Evolutionary conservation across 2,888 invertebrate species (phyloP).

Genomic region (Vandiemenella viatica): DNA sequence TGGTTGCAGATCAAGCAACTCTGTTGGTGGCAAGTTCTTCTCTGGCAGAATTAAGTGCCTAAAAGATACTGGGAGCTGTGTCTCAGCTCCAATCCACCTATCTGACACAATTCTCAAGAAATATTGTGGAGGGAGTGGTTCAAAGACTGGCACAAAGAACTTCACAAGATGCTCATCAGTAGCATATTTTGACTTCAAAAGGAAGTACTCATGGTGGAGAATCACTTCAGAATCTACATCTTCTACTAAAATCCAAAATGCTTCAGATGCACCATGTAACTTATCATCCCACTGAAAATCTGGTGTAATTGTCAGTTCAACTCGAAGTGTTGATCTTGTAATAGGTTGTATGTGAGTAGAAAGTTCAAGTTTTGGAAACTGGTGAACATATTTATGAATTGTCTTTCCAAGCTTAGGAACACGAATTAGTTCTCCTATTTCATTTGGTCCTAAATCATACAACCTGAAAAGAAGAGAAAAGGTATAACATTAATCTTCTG

Average conservation of each 20-base stretch:
- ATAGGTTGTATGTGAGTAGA: conserved; percentile 97
- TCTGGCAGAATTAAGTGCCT: conserved; percentile 93
- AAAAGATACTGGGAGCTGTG: conserved; percentile 92
- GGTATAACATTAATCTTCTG: too few species aligned
- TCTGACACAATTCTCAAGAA: conserved; percentile 83
- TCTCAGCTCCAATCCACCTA: conserved; percentile 89
- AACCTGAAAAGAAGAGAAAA: conserved; percentile 34
- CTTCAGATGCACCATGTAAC: conserved; percentile 58
- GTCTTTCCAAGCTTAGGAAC: conserved; percentile 88
- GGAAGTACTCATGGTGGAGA: conserved; percentile 89
- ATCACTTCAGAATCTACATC: conserved; percentile 77
- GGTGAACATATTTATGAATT: conserved; percentile 90
- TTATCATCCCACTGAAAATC: conserved; percentile 99
- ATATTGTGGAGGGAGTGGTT: conserved; percentile 96
- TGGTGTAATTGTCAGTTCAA: conserved; percentile 92
- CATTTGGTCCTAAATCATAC: conserved; percentile 91
- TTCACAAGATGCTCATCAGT: conserved; percentile 91
- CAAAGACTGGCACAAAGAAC: conserved; percentile 96
- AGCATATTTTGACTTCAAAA: conserved; percentile 87
- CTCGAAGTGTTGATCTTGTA: conserved; percentile 78
- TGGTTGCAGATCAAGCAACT: conserved; percentile 90
- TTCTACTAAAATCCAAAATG: conserved; percentile 77
- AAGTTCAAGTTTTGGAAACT: conserved; percentile 90
- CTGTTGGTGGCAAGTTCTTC: conserved; percentile 95
- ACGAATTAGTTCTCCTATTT: conserved; percentile 86